Evolutionary conservation across 2,113 vertebrate species (phyloP).

Genomic region (Saiga tatarica): DNA sequence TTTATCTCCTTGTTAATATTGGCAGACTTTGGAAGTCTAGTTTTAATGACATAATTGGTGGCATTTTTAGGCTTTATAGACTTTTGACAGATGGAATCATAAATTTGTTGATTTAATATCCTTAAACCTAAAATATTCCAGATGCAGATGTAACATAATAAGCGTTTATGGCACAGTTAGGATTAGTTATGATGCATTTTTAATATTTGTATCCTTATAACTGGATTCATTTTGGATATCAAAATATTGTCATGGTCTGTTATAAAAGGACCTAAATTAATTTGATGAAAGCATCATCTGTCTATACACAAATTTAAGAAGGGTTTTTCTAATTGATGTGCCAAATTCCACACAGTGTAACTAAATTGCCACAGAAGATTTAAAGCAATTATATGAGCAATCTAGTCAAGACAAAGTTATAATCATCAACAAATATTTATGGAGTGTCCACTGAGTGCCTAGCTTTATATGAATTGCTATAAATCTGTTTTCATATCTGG

Average conservation of each 20-base stretch:
- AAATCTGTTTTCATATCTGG: not conserved
- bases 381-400: constrained; percentile 57
- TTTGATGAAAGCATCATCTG: constrained; percentile 43
- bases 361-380: constrained; percentile 39
- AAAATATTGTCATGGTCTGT: constrained; percentile 24
- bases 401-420: constrained; percentile 34
- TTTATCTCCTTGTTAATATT: not conserved
- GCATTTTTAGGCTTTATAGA: not conserved
- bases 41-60: not conserved
- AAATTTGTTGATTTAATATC: constrained; percentile 43
- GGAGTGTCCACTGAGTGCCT: not conserved
- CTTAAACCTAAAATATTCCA: constrained; percentile 12
- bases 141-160: not conserved
- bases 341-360: constrained; percentile 21
- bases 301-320: not conserved
- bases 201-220: not conserved
- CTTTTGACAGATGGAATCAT: constrained; percentile 31
- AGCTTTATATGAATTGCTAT: not conserved
- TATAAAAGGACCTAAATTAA: constrained; percentile 17
- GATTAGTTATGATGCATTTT: not conserved
- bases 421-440: constrained; percentile 51
- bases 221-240: constrained; percentile 16
- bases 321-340: constrained; percentile 18
- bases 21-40: not conserved
- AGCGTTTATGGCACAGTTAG: not conserved